Percentiles rank a stretch among this genome's conserved stretches.
These are phyloP conservation scores for Drosophila obscura DNA, from an alignment of 1,140 invertebrate species.

Conservation along the genomic window DNA sequence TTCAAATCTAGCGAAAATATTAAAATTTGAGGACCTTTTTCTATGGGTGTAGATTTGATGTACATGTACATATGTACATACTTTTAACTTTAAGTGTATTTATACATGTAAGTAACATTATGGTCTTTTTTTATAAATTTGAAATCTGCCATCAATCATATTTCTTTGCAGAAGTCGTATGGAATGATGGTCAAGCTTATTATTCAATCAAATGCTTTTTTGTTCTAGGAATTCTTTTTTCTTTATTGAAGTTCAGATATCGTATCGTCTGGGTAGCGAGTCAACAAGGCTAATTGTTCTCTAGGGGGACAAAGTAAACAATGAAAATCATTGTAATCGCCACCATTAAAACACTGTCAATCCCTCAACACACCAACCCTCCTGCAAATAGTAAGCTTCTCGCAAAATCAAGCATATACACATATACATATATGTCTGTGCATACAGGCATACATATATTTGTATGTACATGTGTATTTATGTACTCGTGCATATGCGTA, in stretches of 20 bases:
- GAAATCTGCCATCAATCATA: no score
- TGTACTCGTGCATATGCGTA: no score
- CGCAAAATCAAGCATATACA: background rate
- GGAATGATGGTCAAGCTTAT: conserved; percentile 13
- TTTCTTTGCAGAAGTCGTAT: conserved; percentile 1
- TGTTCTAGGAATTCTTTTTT: background rate
- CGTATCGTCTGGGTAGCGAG: conserved; percentile 10
- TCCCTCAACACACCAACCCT: conserved; percentile 48
- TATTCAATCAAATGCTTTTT: conserved; percentile 7
- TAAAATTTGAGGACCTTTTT: no score
- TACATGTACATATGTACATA: background rate
- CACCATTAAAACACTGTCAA: conserved; percentile 63
- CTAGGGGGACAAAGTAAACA: conserved; percentile 39
- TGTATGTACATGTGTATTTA: no score
- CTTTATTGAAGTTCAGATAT: conserved; percentile 17
- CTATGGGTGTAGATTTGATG: no score
- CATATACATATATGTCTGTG: no score
- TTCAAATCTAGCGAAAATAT: no score
- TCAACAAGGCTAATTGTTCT: conserved; percentile 53
- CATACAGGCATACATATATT: no score
- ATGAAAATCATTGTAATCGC: conserved; percentile 57
- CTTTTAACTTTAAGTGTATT: conserved; percentile 3
- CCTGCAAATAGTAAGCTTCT: conserved; percentile 16
- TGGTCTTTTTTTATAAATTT: no score
- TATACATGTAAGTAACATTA: background rate